phyloP scores from a whole-genome alignment of 2,113 vertebrate species.

The Vicugna pacos region DNA sequence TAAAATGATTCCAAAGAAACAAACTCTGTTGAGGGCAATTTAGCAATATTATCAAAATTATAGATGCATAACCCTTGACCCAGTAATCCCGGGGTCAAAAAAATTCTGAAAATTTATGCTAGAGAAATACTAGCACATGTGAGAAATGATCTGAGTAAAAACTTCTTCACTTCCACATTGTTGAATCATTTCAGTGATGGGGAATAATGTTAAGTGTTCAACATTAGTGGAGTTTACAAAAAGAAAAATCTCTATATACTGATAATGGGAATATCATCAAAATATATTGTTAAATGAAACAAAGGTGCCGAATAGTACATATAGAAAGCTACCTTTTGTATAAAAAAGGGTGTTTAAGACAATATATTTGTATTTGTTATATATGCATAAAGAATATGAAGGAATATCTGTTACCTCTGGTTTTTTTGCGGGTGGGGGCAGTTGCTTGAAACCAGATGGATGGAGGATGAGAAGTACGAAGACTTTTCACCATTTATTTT shows the following conservation, averaged over 20 bases:
- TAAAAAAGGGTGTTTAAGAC: background rate
- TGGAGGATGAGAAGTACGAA: background rate
- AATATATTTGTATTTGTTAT: background rate
- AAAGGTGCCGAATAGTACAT: background rate
- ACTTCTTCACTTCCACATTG: background rate
- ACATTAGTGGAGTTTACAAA: background rate
- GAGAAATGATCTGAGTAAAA: background rate
- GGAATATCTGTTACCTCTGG: background rate
- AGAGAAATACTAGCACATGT: background rate
- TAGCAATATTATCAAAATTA: background rate
- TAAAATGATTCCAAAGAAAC: constrained; percentile 57
- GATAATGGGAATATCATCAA: background rate
- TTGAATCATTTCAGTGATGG: background rate
- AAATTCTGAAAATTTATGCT: constrained; percentile 4
- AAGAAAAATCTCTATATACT: background rate
- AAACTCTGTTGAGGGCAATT: background rate
- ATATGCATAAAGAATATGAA: background rate
- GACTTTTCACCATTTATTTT: background rate
- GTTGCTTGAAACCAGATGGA: background rate
- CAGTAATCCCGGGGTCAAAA: background rate
- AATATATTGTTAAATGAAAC: background rate
- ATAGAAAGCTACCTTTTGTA: background rate
- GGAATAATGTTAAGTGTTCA: background rate
- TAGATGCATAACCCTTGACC: background rate
- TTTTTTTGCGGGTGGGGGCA: background rate